A percentile compares a stretch with the other conserved stretches of the same genome.
phyloP scores from a whole-genome alignment of 2,797 vertebrate species.

The Kryptolebias ocellatus region DNA sequence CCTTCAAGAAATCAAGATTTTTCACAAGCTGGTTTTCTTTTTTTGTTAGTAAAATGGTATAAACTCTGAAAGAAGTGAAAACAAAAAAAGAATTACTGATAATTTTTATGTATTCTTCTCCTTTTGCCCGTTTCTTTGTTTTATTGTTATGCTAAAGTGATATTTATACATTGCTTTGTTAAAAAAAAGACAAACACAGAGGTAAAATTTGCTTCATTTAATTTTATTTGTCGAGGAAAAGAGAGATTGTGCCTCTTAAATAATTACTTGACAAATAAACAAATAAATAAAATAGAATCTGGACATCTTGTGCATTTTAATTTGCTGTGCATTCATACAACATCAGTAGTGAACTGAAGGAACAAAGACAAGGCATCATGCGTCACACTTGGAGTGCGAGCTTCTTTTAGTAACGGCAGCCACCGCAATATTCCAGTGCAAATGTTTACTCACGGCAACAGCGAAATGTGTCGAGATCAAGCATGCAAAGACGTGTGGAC shows the following conservation, averaged over 20 bases:
- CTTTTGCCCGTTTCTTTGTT: conserved; percentile 6
- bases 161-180: conserved; percentile 27
- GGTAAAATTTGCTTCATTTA: conserved; percentile 22
- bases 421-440: conserved; percentile 7
- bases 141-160: neutral
- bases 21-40: neutral
- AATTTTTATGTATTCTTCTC: neutral
- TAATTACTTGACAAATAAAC: conserved; percentile 18
- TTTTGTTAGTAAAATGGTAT: neutral
- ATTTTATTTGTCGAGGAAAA: conserved; percentile 62
- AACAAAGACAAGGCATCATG: conserved; percentile 75
- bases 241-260: conserved; percentile 55
- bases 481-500: conserved; percentile 63
- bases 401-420: conserved; percentile 64
- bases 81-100: neutral
- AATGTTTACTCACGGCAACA: conserved; percentile 41
- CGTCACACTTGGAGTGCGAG: conserved; percentile 64
- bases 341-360: conserved; percentile 50
- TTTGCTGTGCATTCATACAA: conserved; percentile 45
- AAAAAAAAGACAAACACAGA: conserved; percentile 9
- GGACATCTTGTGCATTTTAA: conserved; percentile 39
- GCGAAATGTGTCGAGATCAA: conserved; percentile 48
- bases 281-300: conserved; percentile 42
- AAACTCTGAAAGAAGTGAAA: neutral
- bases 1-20: conserved; percentile 1